Evolutionary conservation across 2,113 vertebrate species (phyloP).

Genomic region (Notothenia rossii): DNA sequence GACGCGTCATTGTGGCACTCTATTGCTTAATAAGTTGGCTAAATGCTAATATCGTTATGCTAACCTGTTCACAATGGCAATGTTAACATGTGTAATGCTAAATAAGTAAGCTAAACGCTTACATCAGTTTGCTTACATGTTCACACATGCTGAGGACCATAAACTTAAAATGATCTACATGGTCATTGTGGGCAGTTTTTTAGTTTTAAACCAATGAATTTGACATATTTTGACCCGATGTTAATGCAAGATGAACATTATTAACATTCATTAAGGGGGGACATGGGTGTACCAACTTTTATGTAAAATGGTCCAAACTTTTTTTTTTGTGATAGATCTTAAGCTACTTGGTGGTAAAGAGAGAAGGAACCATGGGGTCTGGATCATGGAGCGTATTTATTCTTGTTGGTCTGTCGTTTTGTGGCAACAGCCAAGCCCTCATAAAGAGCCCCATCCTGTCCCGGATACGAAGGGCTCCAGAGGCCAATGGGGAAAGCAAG

Average conservation of each 20-base stretch:
- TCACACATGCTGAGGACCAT: no score
- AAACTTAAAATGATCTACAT: no score
- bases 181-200: background rate
- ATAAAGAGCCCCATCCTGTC: conserved; percentile 67
- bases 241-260: background rate
- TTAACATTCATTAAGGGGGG: background rate
- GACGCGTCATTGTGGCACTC: no score
- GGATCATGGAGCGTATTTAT: conserved; percentile 72
- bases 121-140: no score
- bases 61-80: background rate
- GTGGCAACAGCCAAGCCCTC: conserved; percentile 62
- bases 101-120: no score
- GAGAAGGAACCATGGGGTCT: conserved; percentile 68
- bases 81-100: background rate
- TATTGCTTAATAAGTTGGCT: background rate
- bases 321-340: conserved; percentile 50
- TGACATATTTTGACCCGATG: background rate
- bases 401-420: conserved; percentile 70
- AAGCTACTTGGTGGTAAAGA: conserved; percentile 48
- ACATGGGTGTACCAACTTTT: background rate
- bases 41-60: background rate
- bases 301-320: conserved; percentile 14
- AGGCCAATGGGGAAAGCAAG: conserved; percentile 82
- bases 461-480: conserved; percentile 85
- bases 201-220: background rate